Evolutionary conservation across 2,797 vertebrate genomes (phyloP).

Genomic region (Martes flavigula): DNA sequence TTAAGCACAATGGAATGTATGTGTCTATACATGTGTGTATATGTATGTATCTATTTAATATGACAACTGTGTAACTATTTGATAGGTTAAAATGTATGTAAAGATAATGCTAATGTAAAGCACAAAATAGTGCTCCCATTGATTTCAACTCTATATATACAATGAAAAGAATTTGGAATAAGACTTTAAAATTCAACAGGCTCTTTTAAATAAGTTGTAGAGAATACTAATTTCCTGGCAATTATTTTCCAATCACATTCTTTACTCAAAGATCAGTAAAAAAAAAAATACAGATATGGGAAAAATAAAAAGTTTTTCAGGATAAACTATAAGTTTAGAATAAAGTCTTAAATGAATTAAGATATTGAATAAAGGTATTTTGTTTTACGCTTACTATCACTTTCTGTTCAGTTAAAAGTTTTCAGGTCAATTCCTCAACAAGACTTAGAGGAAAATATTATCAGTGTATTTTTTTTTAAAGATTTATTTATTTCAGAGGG

Average conservation of each 20-base stretch:
- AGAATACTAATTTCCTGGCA: not conserved
- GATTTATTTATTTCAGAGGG: not conserved
- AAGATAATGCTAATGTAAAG: conserved; percentile 25
- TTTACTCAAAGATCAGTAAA: not conserved
- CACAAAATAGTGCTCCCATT: not conserved
- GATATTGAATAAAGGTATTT: not conserved
- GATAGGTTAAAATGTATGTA: not conserved
- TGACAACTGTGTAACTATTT: conserved; percentile 9
- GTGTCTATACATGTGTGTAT: not conserved
- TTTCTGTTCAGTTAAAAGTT: conserved; percentile 37
- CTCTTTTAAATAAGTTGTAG: not conserved
- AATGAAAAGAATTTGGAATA: not conserved
- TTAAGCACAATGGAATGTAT: not conserved
- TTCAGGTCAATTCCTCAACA: not conserved
- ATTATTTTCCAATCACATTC: conserved; percentile 19
- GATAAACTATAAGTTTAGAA: not conserved
- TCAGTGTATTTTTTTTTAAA: not conserved
- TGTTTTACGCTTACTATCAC: not conserved
- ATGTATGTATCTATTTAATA: not conserved
- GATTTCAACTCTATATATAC: not conserved
- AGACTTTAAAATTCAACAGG: conserved; percentile 22
- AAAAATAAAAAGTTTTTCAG: not conserved
- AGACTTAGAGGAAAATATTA: conserved; percentile 22
- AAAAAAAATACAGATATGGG: not conserved
- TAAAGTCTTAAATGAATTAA: not conserved